Percentiles rank a stretch among this genome's conserved stretches.
phyloP scores from a whole-genome alignment of 2,797 vertebrate genomes.

The Heliangelus exortis region DNA sequence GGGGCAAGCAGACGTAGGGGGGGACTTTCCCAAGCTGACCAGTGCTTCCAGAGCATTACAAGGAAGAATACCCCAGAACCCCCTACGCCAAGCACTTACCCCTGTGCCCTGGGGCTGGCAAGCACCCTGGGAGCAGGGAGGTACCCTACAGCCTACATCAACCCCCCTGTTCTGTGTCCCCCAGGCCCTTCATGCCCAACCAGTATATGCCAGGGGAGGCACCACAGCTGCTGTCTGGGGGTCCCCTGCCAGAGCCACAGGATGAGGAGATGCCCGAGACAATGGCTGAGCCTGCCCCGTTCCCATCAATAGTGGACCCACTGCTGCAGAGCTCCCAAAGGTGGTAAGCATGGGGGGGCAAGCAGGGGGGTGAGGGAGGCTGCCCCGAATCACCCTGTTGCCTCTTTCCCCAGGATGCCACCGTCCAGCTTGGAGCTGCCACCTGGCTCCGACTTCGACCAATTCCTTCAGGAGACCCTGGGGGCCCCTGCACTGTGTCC shows the following conservation, averaged over 20 bases:
- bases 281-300: background rate
- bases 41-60: background rate
- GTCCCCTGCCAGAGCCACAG: accelerated
- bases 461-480: background rate
- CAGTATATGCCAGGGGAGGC: background rate
- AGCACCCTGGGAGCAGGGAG: background rate
- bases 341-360: slow-evolving; percentile 1
- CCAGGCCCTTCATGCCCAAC: slow-evolving; percentile 10
- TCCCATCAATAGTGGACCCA: accelerated
- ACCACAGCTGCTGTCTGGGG: background rate
- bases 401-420: background rate
- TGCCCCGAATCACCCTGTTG: accelerated
- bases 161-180: accelerated
- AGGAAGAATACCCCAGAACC: background rate
- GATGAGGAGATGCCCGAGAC: slow-evolving; percentile 54
- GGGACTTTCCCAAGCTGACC: background rate
- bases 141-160: background rate
- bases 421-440: background rate
- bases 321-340: background rate
- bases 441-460: accelerated
- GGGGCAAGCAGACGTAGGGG: accelerated
- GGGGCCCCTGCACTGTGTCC: background rate
- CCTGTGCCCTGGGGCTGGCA: background rate
- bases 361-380: too few species aligned
- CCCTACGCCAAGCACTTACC: too few species aligned